Conservation (phyloP, 2,113 vertebrate species). For the Phodopus roborovskii region DNA sequence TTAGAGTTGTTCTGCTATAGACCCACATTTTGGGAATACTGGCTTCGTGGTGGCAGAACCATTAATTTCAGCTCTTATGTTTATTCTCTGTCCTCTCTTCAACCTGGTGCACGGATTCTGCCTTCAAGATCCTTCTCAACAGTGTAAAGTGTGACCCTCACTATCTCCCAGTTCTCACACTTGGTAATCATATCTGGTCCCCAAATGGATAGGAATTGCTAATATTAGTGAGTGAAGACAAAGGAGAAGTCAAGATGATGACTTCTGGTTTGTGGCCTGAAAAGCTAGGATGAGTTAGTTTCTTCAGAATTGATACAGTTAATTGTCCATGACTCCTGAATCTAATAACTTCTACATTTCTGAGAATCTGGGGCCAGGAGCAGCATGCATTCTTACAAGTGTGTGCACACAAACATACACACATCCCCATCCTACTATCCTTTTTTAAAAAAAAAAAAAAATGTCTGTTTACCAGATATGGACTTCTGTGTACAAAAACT, state of each 20-base stretch:
- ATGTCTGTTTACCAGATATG: background rate
- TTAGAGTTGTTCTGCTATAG: background rate
- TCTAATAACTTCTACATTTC: background rate
- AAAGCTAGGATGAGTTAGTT: background rate
- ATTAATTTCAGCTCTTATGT: background rate
- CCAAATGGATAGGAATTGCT: background rate
- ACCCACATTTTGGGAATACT: background rate
- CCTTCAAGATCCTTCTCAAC: background rate
- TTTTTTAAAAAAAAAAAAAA: no score
- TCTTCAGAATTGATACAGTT: background rate
- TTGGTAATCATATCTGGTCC: background rate
- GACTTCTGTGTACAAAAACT: conserved; percentile 17
- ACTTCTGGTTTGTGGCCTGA: background rate
- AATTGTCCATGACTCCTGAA: background rate
- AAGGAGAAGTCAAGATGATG: background rate
- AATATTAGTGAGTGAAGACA: background rate
- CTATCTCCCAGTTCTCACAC: background rate
- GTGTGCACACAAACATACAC: no score
- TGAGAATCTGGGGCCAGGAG: background rate
- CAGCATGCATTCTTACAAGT: background rate
- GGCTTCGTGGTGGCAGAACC: background rate
- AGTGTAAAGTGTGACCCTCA: conserved; percentile 23
- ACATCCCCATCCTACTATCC: background rate
- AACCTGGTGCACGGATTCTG: background rate
- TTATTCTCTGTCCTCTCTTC: background rate